These are phyloP conservation scores for Pipistrellus pipistrellus DNA, from an alignment of 2,797 vertebrate species.

Conservation along the genomic window DNA sequence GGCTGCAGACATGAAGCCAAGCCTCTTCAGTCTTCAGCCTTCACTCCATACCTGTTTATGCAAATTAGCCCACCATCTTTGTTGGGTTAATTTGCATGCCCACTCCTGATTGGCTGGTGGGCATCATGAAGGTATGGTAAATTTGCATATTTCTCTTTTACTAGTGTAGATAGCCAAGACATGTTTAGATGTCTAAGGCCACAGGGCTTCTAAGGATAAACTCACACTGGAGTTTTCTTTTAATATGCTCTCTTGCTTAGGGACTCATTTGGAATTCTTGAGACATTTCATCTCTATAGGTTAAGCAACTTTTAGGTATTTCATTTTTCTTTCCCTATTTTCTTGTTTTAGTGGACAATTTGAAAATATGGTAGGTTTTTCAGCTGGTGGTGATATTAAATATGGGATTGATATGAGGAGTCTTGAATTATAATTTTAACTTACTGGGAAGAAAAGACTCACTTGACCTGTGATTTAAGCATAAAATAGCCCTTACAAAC, in stretches of 20 bases:
- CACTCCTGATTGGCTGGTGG: no score
- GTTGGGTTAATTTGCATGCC: no score
- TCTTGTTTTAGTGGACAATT: not conserved
- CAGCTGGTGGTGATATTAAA: not conserved
- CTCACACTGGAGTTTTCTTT: not conserved
- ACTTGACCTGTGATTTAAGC: not conserved
- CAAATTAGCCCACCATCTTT: no score
- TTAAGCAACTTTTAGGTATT: not conserved
- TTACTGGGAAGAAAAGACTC: not conserved
- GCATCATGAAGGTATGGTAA: no score
- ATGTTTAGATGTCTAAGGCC: not conserved
- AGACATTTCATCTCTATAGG: not conserved
- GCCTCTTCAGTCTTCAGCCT: no score
- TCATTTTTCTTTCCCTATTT: not conserved
- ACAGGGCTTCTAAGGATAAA: not conserved
- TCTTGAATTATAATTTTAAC: not conserved
- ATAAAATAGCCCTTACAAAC: not conserved
- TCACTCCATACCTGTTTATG: no score
- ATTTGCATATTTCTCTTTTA: no score
- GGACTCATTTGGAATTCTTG: not conserved
- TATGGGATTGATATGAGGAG: not conserved
- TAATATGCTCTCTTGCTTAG: not conserved
- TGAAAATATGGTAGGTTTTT: constrained; percentile 12
- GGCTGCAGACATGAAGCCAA: no score
- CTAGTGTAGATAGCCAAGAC: not conserved